Conservation (phyloP, 2,888 invertebrate genomes). For the Drosophila dives region DNA sequence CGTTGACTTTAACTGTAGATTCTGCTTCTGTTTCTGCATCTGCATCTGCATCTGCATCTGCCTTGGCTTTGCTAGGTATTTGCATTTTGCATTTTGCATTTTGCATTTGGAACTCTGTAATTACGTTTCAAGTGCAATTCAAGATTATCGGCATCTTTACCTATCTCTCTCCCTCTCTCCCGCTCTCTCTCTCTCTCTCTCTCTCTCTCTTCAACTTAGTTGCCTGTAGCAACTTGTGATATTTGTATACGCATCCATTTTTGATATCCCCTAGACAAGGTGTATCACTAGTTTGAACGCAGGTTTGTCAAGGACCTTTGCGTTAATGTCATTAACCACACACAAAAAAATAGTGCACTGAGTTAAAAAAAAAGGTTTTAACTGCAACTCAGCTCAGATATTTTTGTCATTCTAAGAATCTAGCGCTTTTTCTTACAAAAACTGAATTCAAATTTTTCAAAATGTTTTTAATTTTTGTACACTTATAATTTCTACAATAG, state of each 20-base stretch:
- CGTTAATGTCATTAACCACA: background rate
- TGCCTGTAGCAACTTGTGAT: conserved; percentile 56
- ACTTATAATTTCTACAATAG: no score
- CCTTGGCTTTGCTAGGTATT: conserved; percentile 62
- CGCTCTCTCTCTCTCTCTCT: background rate
- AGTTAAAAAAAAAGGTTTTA: background rate
- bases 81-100: conserved; percentile 65
- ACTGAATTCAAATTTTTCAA: no score
- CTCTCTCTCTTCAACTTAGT: conserved; percentile 40
- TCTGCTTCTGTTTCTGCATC: conserved; percentile 13
- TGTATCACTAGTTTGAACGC: background rate
- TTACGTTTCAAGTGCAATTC: conserved; percentile 75
- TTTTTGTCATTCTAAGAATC: no score
- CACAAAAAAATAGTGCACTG: background rate
- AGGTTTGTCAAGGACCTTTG: background rate
- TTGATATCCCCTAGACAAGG: conserved; percentile 22
- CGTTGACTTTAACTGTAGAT: conserved; percentile 20
- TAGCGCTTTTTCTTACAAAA: no score
- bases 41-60: conserved; percentile 23
- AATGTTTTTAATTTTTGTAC: no score
- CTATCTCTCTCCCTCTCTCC: no score
- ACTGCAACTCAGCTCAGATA: background rate
- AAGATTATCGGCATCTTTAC: conserved; percentile 64
- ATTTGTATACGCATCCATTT: conserved; percentile 36
- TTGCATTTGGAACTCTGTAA: conserved; percentile 71